Evolutionary conservation across 2,888 invertebrate species (phyloP).

Genomic region (Eustalomyia histrio): DNA sequence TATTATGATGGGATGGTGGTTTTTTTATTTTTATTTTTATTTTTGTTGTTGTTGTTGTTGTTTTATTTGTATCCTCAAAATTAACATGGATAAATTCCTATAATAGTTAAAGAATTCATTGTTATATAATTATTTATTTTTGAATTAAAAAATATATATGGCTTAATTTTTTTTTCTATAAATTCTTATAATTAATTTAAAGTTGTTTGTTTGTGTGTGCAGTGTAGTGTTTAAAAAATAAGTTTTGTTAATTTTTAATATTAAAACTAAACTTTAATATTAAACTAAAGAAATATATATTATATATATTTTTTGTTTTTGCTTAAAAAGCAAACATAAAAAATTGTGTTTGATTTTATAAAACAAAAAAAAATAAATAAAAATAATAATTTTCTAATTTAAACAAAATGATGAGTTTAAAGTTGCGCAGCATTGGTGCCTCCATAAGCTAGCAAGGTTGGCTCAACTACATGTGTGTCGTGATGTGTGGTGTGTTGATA

Average conservation of each 20-base stretch:
- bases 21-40: too few species aligned
- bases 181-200: conserved; percentile 36
- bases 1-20: conserved; percentile 63
- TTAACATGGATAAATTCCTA: conserved; percentile 80
- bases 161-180: conserved; percentile 30
- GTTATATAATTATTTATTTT: conserved; percentile 15
- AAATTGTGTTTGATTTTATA: conserved; percentile 6
- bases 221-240: neutral
- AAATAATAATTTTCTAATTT: conserved; percentile 1
- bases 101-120: conserved; percentile 67
- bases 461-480: conserved; percentile 51
- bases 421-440: conserved; percentile 63
- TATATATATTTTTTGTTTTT: conserved; percentile 29
- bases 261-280: conserved; percentile 50
- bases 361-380: conserved; percentile 27
- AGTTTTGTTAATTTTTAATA: conserved; percentile 2
- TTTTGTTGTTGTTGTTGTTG: conserved; percentile 46
- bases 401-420: conserved; percentile 46
- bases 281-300: conserved; percentile 31
- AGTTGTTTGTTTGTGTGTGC: conserved; percentile 26
- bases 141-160: conserved; percentile 44
- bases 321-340: conserved; percentile 28
- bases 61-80: conserved; percentile 75
- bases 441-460: conserved; percentile 62
- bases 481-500: conserved; percentile 21